Evolutionary conservation across 2,113 vertebrate genomes (phyloP).

Genomic region (Festucalex cinctus): DNA sequence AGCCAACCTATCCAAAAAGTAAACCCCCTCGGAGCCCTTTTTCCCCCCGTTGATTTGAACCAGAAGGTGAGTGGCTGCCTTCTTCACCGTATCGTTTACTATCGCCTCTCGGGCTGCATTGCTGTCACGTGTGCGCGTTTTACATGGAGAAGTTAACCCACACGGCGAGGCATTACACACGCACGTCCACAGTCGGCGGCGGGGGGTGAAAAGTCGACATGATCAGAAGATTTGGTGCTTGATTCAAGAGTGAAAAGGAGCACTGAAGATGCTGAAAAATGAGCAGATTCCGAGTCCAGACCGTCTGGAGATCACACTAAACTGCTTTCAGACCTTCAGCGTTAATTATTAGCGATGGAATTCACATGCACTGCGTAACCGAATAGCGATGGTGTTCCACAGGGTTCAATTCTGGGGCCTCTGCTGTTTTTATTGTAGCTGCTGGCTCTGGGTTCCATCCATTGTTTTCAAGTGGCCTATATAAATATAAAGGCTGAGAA

Average conservation of each 20-base stretch:
- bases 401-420: too few relatives aligned
- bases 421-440: too few relatives aligned
- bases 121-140: constrained; percentile 36
- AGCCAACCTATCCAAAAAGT: constrained; percentile 61
- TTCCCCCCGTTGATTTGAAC: constrained; percentile 67
- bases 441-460: too few relatives aligned
- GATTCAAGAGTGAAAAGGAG: background rate
- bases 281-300: background rate
- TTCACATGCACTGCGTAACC: too few relatives aligned
- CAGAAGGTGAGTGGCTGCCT: constrained; percentile 68
- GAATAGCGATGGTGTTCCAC: too few relatives aligned
- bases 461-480: too few relatives aligned
- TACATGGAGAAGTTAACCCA: constrained; percentile 19
- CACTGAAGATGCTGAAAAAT: too few relatives aligned
- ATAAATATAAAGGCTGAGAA: too few relatives aligned
- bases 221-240: constrained; percentile 3
- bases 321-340: background rate
- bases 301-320: background rate
- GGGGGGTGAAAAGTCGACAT: constrained; percentile 2
- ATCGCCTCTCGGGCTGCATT: constrained; percentile 38
- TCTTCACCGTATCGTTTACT: constrained; percentile 58
- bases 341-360: background rate
- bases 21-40: constrained; percentile 49
- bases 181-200: background rate
- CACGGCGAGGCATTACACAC: constrained; percentile 8